phyloP scores from a whole-genome alignment of 2,797 vertebrate genomes.

The Discoglossus pictus region DNA sequence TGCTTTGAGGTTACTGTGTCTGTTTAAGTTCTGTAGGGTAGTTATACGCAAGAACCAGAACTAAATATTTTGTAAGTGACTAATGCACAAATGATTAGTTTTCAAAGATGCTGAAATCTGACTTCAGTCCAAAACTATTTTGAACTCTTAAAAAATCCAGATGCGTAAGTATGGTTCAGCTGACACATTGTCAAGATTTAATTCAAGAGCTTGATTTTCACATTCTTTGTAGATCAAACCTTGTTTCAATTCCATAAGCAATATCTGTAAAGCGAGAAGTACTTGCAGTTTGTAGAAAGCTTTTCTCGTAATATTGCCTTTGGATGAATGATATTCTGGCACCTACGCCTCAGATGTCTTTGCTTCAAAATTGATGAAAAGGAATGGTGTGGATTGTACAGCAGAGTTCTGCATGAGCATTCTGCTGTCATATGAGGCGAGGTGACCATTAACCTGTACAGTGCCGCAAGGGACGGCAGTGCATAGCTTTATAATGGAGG shows the following conservation, averaged over 20 bases:
- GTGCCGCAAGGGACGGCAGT: no score
- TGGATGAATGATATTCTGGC: conserved; percentile 22
- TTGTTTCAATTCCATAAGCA: conserved; percentile 14
- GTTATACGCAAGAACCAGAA: no score
- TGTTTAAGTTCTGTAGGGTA: no score
- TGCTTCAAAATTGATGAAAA: conserved; percentile 20
- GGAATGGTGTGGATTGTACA: conserved; percentile 12
- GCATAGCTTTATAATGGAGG: no score
- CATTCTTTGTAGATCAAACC: conserved; percentile 25
- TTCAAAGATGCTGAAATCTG: no score
- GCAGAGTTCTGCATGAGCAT: conserved; percentile 9
- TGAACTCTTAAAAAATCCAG: neutral
- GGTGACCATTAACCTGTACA: conserved; percentile 6
- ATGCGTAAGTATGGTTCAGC: neutral
- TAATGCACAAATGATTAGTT: no score
- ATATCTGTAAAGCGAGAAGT: conserved; percentile 15
- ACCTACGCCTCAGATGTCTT: conserved; percentile 23
- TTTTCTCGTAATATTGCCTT: conserved; percentile 29
- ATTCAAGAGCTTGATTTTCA: conserved; percentile 14
- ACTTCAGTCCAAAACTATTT: neutral
- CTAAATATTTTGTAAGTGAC: no score
- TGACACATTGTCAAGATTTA: conserved; percentile 20
- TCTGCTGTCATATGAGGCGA: conserved; percentile 20
- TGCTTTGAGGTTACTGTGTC: no score
- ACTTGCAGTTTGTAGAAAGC: conserved; percentile 23